Conservation (phyloP, 2,113 vertebrate genomes). For the Pituophis catenifer region DNA sequence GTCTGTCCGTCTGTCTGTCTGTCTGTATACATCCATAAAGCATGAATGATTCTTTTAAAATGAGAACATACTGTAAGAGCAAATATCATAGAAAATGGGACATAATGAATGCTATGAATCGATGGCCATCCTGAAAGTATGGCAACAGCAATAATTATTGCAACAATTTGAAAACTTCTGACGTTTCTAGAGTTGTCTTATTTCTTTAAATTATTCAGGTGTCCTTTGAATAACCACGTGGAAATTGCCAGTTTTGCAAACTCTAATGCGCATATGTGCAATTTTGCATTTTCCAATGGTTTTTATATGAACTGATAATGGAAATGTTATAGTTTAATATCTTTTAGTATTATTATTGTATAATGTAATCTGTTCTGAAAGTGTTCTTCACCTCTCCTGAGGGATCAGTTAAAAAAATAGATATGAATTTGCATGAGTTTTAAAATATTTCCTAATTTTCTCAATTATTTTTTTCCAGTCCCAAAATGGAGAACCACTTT, state of each 20-base stretch:
- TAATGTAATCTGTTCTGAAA: background rate
- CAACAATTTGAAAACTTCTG: background rate
- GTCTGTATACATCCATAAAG: background rate
- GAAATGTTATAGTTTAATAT: background rate
- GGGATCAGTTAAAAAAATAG: background rate
- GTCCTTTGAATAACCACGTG: background rate
- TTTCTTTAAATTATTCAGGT: background rate
- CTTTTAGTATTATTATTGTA: background rate
- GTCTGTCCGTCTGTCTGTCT: too few relatives aligned
- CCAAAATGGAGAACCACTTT: slow-evolving; percentile 49
- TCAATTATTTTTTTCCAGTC: slow-evolving; percentile 33
- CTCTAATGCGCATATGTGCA: background rate
- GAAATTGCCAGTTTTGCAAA: background rate
- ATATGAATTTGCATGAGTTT: background rate
- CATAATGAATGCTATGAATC: background rate
- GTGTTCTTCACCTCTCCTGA: background rate
- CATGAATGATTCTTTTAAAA: background rate
- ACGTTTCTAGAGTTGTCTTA: background rate
- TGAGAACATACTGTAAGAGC: background rate
- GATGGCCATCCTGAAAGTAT: background rate
- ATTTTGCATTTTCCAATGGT: background rate
- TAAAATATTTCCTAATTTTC: background rate
- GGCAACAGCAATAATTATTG: background rate
- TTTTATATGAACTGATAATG: background rate
- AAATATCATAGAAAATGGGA: background rate